phyloP scores from a whole-genome alignment of 2,888 invertebrate genomes.

The Cantharis nigra region DNA sequence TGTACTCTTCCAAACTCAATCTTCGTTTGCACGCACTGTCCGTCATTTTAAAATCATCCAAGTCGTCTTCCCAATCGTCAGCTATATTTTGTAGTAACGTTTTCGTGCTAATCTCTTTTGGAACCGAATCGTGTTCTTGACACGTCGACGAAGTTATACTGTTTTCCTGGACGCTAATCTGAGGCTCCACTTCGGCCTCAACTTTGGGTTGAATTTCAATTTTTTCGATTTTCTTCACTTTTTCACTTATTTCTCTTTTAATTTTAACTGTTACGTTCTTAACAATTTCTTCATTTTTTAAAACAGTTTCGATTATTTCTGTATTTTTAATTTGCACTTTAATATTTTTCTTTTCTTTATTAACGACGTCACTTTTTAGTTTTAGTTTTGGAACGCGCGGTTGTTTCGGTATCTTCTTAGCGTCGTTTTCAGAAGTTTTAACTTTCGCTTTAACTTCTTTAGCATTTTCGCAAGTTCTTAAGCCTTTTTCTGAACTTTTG shows the following conservation, averaged over 20 bases:
- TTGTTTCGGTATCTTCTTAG: neutral
- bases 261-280: neutral
- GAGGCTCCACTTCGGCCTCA: neutral
- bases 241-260: neutral
- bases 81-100: slow-evolving; percentile 12
- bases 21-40: slow-evolving; percentile 16
- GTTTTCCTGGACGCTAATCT: slow-evolving; percentile 22
- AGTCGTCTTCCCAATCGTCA: slow-evolving; percentile 23
- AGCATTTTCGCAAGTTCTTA: neutral
- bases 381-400: neutral
- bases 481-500: neutral
- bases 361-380: neutral
- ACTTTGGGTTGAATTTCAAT: neutral
- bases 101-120: slow-evolving; percentile 3
- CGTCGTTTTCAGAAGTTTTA: neutral
- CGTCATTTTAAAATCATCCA: slow-evolving; percentile 7
- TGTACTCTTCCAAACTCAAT: slow-evolving; percentile 35
- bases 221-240: neutral
- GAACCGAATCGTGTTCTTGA: slow-evolving; percentile 9
- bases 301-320: neutral
- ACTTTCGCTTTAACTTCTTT: neutral
- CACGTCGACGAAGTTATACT: slow-evolving; percentile 26
- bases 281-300: neutral
- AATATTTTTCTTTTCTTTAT: neutral
- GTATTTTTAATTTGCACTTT: neutral